These are phyloP conservation scores for Hirtodrosophila trivittata DNA, from an alignment of 2,888 invertebrate species.

Conservation along the genomic window DNA sequence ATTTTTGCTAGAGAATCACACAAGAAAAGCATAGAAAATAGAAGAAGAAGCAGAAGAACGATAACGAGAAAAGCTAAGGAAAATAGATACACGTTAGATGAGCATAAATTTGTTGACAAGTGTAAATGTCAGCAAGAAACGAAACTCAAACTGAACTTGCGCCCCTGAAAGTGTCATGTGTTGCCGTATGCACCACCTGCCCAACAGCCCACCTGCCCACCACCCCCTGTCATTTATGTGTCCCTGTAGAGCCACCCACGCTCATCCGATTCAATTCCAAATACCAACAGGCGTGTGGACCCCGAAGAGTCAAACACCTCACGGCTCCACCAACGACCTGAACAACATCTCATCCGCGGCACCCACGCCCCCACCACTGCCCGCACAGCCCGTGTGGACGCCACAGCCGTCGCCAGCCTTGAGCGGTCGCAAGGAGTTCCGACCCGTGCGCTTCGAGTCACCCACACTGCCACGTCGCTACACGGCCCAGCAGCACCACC, in stretches of 20 bases:
- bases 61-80: no score
- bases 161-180: conserved; percentile 72
- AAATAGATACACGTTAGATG: conserved; percentile 11
- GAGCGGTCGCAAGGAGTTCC: conserved; percentile 89
- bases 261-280: conserved; percentile 17
- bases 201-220: conserved; percentile 14
- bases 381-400: conserved; percentile 90
- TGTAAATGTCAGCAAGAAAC: conserved; percentile 54
- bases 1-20: conserved; percentile 44
- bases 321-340: conserved; percentile 77
- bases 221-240: conserved; percentile 9
- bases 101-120: conserved; percentile 73
- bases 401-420: conserved; percentile 89
- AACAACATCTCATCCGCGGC: conserved; percentile 80
- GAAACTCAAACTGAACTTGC: conserved; percentile 53
- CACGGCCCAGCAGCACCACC: conserved; percentile 61
- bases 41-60: conserved; percentile 7
- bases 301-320: conserved; percentile 80
- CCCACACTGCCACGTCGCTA: conserved; percentile 86
- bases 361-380: conserved; percentile 84
- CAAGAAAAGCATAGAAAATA: conserved; percentile 12
- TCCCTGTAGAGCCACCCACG: conserved; percentile 12
- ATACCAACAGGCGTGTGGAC: conserved; percentile 82
- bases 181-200: conserved; percentile 16
- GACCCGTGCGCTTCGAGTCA: conserved; percentile 90